Percentiles rank a stretch among this genome's conserved stretches.
phyloP scores from a whole-genome alignment of 2,113 vertebrate species.

The Neofelis nebulosa region DNA sequence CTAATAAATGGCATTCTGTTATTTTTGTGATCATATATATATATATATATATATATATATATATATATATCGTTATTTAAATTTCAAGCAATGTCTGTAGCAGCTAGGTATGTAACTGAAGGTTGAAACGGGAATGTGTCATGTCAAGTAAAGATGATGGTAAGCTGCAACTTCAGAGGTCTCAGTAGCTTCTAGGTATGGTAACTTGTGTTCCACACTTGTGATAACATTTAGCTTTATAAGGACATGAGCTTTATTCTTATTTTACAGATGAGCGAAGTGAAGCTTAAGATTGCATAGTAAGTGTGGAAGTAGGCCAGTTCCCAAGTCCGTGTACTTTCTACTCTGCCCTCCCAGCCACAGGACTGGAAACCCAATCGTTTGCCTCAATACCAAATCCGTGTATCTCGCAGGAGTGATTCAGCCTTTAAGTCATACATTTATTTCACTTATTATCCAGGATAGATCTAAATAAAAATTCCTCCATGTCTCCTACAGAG shows the following conservation, averaged over 20 bases:
- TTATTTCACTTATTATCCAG: not conserved
- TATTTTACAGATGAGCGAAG: not conserved
- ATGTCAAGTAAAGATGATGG: not conserved
- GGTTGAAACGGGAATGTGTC: not conserved
- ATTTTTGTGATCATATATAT: not conserved
- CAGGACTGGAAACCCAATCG: not conserved
- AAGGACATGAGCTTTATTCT: not conserved
- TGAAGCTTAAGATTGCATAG: not conserved
- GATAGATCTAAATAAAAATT: not conserved
- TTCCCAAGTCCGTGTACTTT: not conserved
- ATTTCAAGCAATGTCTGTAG: not conserved
- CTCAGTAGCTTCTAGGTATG: not conserved
- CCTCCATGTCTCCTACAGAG: not conserved
- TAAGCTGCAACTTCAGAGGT: not conserved
- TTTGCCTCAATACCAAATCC: not conserved
- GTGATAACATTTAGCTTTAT: not conserved
- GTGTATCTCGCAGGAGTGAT: not conserved
- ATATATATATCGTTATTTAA: not conserved
- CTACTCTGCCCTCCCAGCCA: not conserved
- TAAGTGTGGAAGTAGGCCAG: not conserved
- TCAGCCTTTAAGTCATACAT: not conserved
- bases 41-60: too few species aligned
- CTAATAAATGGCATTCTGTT: not conserved
- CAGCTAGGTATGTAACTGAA: not conserved
- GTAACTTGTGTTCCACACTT: not conserved